Percentiles rank a stretch among this genome's conserved stretches.
These are phyloP conservation scores for Gallinago paraguaiae DNA, from an alignment of 2,113 vertebrate species.

Conservation along the genomic window DNA sequence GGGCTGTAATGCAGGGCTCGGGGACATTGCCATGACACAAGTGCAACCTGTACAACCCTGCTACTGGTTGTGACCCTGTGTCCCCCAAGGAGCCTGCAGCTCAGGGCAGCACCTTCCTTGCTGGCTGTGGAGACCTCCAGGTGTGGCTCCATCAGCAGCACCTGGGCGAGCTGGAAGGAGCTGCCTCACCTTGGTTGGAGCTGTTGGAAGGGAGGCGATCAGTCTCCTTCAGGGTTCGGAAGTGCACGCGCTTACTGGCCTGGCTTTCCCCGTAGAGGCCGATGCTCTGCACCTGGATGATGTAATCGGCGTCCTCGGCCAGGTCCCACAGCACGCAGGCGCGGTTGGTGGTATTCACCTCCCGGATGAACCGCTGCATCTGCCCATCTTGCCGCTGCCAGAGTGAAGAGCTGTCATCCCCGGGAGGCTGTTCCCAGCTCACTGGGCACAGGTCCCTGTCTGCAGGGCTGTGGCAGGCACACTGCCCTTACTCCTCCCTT, in stretches of 20 bases:
- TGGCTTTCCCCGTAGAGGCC: constrained; percentile 93
- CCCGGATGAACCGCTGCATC: constrained; percentile 93
- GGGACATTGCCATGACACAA: neutral
- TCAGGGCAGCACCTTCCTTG: neutral
- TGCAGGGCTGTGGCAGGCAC: neutral
- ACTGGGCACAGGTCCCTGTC: neutral
- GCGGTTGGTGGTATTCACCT: constrained; percentile 95
- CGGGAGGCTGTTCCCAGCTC: neutral
- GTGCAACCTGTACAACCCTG: neutral
- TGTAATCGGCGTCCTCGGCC: constrained; percentile 93
- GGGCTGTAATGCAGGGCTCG: neutral
- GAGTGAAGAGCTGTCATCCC: neutral
- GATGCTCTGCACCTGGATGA: constrained; percentile 95
- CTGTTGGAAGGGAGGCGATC: constrained; percentile 92
- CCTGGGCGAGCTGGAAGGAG: neutral
- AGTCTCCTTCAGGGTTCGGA: constrained; percentile 91
- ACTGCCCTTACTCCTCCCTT: neutral
- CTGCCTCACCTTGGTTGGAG: constrained; percentile 90
- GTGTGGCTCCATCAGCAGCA: neutral
- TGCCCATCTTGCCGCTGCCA: constrained; percentile 92
- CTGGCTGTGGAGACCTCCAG: neutral
- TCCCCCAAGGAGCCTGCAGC: neutral
- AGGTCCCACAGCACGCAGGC: constrained; percentile 96
- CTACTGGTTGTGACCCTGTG: accelerated
- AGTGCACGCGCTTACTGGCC: constrained; percentile 90